Evolutionary conservation across 2,113 vertebrate genomes (phyloP).

Genomic region (Muntiacus reevesi): DNA sequence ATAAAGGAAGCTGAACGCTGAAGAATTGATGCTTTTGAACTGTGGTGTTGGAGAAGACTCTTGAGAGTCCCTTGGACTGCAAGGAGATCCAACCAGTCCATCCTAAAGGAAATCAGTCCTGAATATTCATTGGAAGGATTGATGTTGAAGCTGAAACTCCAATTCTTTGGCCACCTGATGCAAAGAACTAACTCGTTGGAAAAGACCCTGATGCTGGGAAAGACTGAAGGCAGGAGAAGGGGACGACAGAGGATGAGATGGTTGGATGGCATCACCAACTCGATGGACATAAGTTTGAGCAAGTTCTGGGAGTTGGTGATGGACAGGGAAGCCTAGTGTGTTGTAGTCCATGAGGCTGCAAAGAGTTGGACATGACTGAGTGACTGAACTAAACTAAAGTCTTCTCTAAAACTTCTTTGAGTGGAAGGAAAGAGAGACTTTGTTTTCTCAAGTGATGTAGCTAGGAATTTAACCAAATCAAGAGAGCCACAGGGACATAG

Average conservation of each 20-base stretch:
- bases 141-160: neutral
- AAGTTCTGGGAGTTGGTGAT: neutral
- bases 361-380: neutral
- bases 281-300: neutral
- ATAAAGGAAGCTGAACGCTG: fast-evolving
- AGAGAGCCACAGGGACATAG: neutral
- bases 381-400: neutral
- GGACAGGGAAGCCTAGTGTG: neutral
- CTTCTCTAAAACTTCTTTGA: neutral
- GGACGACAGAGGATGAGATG: neutral
- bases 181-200: neutral
- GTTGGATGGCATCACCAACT: neutral
- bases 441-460: neutral
- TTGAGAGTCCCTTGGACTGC: neutral
- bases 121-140: neutral
- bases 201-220: neutral
- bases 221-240: neutral
- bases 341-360: neutral
- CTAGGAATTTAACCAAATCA: neutral
- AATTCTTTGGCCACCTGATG: neutral
- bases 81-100: neutral
- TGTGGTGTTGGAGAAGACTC: neutral
- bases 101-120: neutral
- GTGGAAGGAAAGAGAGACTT: neutral
- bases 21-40: neutral